Percentiles rank a stretch among this genome's conserved stretches.
These are phyloP conservation scores for Syrmaticus mikado DNA, from an alignment of 2,113 vertebrate species.

Conservation along the genomic window DNA sequence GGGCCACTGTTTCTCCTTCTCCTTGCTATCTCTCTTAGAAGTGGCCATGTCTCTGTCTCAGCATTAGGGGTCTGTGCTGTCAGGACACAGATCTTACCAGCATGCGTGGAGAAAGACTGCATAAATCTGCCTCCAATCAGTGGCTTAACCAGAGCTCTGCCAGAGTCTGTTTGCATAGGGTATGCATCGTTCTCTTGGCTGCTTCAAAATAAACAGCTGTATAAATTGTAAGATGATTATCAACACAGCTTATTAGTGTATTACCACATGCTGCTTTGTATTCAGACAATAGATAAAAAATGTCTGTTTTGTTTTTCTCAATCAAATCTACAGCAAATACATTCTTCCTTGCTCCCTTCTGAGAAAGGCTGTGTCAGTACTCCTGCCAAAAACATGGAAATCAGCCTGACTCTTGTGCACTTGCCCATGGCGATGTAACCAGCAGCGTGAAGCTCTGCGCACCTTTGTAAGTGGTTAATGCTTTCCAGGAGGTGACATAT, in stretches of 20 bases:
- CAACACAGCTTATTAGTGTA: slow-evolving; percentile 37
- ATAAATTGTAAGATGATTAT: slow-evolving; percentile 49
- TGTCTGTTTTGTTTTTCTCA: neutral
- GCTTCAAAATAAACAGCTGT: slow-evolving; percentile 47
- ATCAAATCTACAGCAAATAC: slow-evolving; percentile 17
- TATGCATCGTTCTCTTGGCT: slow-evolving; percentile 37
- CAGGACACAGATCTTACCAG: neutral
- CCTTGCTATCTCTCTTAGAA: neutral
- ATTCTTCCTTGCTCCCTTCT: slow-evolving; percentile 31
- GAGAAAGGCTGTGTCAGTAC: slow-evolving; percentile 7
- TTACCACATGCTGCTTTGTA: slow-evolving; percentile 64
- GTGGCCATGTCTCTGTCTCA: neutral
- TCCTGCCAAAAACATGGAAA: slow-evolving; percentile 46
- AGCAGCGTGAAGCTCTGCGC: neutral
- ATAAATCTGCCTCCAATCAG: neutral
- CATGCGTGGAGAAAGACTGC: fast-evolving
- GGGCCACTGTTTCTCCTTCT: neutral
- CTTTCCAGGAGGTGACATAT: neutral
- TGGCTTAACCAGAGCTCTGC: neutral
- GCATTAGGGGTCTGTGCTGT: neutral
- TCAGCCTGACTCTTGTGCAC: neutral
- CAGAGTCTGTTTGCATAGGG: fast-evolving
- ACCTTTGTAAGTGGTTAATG: neutral
- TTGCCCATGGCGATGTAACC: neutral
- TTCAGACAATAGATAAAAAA: slow-evolving; percentile 62